These are phyloP conservation scores for Drosophila nigricruria DNA, from an alignment of 2,888 invertebrate genomes.

Conservation along the genomic window DNA sequence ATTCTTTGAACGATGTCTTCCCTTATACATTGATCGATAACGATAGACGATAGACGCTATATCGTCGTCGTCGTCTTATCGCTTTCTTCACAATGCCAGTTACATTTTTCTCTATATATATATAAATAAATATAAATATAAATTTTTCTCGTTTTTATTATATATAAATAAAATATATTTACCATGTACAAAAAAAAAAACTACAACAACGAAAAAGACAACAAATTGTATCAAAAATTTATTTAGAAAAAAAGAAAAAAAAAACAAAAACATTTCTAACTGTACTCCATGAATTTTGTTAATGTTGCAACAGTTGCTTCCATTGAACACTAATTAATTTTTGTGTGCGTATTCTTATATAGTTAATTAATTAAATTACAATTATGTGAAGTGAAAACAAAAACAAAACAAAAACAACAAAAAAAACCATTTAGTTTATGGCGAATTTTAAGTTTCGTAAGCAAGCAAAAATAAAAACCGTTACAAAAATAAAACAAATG, in stretches of 20 bases:
- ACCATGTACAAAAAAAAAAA: constrained; percentile 45
- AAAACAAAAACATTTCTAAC: constrained; percentile 29
- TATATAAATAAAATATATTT: constrained; percentile 20
- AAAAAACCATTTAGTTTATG: constrained; percentile 62
- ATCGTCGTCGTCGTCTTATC: neutral
- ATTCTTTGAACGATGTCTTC: constrained; percentile 49
- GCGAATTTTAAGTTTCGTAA: constrained; percentile 69
- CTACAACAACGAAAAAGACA: constrained; percentile 26
- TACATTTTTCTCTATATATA: constrained; percentile 23
- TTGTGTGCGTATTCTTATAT: constrained; percentile 71
- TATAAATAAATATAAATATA: neutral
- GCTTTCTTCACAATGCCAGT: constrained; percentile 43
- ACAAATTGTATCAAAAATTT: constrained; percentile 19
- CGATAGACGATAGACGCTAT: constrained; percentile 14
- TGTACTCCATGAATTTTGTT: constrained; percentile 48
- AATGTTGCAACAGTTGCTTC: constrained; percentile 64
- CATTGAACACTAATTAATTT: constrained; percentile 54
- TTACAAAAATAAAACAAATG: constrained; percentile 59
- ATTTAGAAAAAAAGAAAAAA: constrained; percentile 6
- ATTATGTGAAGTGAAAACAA: constrained; percentile 43
- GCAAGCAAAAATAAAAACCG: constrained; percentile 62
- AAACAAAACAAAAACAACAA: constrained; percentile 21
- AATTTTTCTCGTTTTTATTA: constrained; percentile 42
- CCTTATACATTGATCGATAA: constrained; percentile 28
- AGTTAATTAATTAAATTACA: constrained; percentile 61